These are phyloP conservation scores for Drosophila orosa DNA, from an alignment of 1,140 invertebrate species.

Conservation along the genomic window DNA sequence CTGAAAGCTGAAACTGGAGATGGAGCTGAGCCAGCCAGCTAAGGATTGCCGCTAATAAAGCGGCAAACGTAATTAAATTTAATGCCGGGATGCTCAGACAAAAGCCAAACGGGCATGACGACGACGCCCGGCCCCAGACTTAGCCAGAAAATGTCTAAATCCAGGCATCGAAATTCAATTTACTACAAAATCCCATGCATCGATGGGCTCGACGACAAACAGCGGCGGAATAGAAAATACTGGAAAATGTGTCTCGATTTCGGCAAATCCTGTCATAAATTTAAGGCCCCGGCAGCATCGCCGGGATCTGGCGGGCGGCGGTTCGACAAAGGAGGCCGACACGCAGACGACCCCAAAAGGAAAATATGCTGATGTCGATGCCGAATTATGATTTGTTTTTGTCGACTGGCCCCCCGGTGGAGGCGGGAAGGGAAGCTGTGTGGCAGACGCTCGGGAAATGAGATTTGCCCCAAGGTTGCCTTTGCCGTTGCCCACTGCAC, in stretches of 20 bases:
- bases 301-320: constrained; percentile 4
- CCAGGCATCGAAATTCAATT: constrained; percentile 79
- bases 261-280: constrained; percentile 78
- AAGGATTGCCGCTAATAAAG: constrained; percentile 61
- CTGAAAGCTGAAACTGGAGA: neutral
- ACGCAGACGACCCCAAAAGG: constrained; percentile 44
- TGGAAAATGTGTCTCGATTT: constrained; percentile 74
- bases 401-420: constrained; percentile 33
- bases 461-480: constrained; percentile 66
- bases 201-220: constrained; percentile 49
- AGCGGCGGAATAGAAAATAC: constrained; percentile 68
- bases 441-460: constrained; percentile 47
- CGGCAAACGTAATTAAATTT: constrained; percentile 76
- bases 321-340: constrained; percentile 55
- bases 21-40: constrained; percentile 13
- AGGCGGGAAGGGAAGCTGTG: neutral
- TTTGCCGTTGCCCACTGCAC: constrained; percentile 2
- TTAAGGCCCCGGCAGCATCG: constrained; percentile 35
- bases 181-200: constrained; percentile 77
- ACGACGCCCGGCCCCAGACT: constrained; percentile 4
- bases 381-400: constrained; percentile 82
- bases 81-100: constrained; percentile 60
- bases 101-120: constrained; percentile 38
- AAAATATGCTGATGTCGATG: constrained; percentile 81
- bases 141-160: constrained; percentile 52